These are phyloP conservation scores for Noctuana brunneofusca DNA, from an alignment of 2,888 invertebrate genomes.

Conservation along the genomic window DNA sequence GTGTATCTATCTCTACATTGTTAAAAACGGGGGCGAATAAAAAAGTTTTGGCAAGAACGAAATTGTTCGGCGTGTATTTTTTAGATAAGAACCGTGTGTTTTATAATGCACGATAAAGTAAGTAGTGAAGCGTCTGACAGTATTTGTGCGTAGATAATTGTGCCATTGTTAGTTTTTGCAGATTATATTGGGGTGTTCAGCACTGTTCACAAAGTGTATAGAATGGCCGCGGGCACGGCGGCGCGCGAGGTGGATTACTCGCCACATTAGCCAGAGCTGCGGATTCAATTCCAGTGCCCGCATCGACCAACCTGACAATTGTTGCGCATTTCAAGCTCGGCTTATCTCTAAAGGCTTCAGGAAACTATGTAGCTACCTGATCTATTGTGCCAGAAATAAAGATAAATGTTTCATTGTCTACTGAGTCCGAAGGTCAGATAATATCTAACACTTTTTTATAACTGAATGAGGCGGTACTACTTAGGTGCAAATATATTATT, in stretches of 20 bases:
- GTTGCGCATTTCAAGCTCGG: conserved; percentile 67
- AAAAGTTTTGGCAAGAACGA: conserved; percentile 35
- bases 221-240: conserved; percentile 45
- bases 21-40: conserved; percentile 29
- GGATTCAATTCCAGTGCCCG: conserved; percentile 63
- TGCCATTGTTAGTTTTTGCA: conserved; percentile 71
- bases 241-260: conserved; percentile 77
- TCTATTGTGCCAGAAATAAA: conserved; percentile 21
- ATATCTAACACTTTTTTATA: background rate
- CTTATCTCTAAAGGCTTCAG: conserved; percentile 27
- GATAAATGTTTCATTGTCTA: conserved; percentile 5
- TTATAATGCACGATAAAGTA: conserved; percentile 39
- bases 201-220: conserved; percentile 54
- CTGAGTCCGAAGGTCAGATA: background rate
- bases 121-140: conserved; percentile 37
- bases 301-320: conserved; percentile 58
- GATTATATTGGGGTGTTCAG: conserved; percentile 64
- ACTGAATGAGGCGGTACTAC: background rate
- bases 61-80: conserved; percentile 31
- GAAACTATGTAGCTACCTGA: conserved; percentile 33
- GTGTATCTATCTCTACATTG: conserved; percentile 16
- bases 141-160: conserved; percentile 42
- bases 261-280: conserved; percentile 69
- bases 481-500: background rate
- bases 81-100: conserved; percentile 40